A percentile compares a stretch with the other conserved stretches of the same genome.
Evolutionary conservation across 2,888 invertebrate species (phyloP).

Genomic region (Sericinus montela): DNA sequence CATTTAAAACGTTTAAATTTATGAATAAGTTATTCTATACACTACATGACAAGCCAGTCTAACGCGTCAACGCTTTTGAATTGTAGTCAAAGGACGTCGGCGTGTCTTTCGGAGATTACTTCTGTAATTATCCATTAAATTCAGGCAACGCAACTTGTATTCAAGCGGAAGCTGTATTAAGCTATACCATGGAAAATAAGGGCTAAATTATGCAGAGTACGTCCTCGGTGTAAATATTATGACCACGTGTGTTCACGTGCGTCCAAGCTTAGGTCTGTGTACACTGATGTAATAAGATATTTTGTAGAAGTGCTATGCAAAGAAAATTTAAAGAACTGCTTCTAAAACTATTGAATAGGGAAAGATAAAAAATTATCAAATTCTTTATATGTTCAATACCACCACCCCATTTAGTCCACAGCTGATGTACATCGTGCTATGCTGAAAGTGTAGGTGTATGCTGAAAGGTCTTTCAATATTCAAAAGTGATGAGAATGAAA

Average conservation of each 20-base stretch:
- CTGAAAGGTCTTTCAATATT: too few relatives aligned
- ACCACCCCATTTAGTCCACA: too few relatives aligned
- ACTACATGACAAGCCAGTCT: neutral
- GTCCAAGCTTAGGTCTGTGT: slow-evolving; percentile 23
- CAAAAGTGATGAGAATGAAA: too few relatives aligned
- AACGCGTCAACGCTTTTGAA: slow-evolving; percentile 10
- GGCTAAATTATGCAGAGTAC: slow-evolving; percentile 62
- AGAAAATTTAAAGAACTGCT: too few relatives aligned
- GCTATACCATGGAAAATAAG: slow-evolving; percentile 38
- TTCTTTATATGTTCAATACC: too few relatives aligned
- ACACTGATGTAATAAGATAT: slow-evolving; percentile 24
- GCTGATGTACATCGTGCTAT: too few relatives aligned
- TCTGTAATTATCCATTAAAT: slow-evolving; percentile 16
- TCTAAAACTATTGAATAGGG: too few relatives aligned
- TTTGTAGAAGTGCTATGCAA: too few relatives aligned
- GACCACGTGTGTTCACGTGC: slow-evolving; percentile 64
- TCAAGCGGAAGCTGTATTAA: slow-evolving; percentile 18
- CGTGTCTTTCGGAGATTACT: slow-evolving; percentile 12
- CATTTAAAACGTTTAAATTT: too few relatives aligned
- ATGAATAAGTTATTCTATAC: neutral
- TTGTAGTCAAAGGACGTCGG: slow-evolving; percentile 12
- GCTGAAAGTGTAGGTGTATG: too few relatives aligned
- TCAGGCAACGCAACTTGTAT: neutral
- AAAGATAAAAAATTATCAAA: too few relatives aligned
- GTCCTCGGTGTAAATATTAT: slow-evolving; percentile 67